Base-by-base conservation (phyloP, 2,797 vertebrate genomes). In the Takifugu rubripes region DNA sequence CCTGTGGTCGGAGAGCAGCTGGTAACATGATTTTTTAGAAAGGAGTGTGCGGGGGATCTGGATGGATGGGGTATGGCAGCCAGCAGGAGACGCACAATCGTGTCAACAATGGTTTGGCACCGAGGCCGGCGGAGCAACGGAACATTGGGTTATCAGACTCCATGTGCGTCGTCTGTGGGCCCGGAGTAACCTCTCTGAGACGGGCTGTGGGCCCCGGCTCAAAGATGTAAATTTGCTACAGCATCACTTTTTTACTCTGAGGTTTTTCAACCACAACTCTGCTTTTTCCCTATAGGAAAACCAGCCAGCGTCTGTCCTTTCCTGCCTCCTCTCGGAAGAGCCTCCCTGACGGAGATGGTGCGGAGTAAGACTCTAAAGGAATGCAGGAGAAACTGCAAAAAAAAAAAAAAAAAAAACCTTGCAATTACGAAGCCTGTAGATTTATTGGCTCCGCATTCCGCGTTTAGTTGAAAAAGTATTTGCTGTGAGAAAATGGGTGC, bases 1-100 rank as follows among this genome's bases (percentile, higher is more conserved):
- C 74, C 75, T 89, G 90, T 68, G 89, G 89, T 88, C 70, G 55
- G 68, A 62, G 68, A 77, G 86, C 82, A 85, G 77, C 81, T 87
- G 83, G 78, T 70, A 88, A 87, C 69, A 82, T 85, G 77, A 88
- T 88, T 88, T 48, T 88, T 75, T 72, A 78, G 66, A 74, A 42
- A 61, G 53, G 54, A 72, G 67, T 75, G 74, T 75, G 65, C 81
- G 71, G 78, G 77, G 75, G 75, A 77, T 75, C 68, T 83, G 81
- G 55, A 75, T 49, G 74, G 70, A 85, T 61, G 70, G 80, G 62
- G 67, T 62, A 69, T 61, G 53, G 69, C 62, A 63, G 63, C 71
- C 64, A 69, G 56, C 56, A 54, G 43, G 60, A 72, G 72, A 83
- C 66, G 58, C 81, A 73, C 74, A 81, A 82, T 77, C 78, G 76